Evolutionary conservation across 2,888 invertebrate species (phyloP), one percentile per base, ranked within the genome.

Genomic region (Hecatera dysodea): DNA sequence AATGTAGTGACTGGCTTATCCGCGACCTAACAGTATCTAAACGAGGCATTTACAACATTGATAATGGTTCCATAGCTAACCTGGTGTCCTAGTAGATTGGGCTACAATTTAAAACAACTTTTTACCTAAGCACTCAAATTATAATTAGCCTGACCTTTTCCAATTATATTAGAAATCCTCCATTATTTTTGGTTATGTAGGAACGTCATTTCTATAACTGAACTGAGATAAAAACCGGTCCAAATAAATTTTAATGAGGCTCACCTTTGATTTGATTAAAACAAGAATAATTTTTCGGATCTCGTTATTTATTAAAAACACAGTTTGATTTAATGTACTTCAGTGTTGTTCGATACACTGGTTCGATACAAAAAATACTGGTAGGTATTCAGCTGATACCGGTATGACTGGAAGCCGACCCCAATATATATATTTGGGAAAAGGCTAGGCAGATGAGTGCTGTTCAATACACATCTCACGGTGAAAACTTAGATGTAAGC

Each of bases 61-160:
- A 50, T 44, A 67, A 59, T 12, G 53, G 27, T 57, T 29, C 33
- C 52, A 19, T 24, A 42, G 27, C 19, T 75, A 60, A 67, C 33
- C 33, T 33, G 17, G 15, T 39, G n/a, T 33, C n/a, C n/a, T 42
- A 24, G 4, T 24, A 39, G n/a, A 12, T 11, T 24, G n/a, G 33
- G 29, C 22, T 44, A 42, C 27, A 60, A 50, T 60, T 42, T 55
- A 50, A 73, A 75, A 48, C 11, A 60, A 56, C 33, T 67, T 44
- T 75, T 36, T 6, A 9, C 12, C 7, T 52, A 12, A 75, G 36
- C 68, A 60, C 48, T 76, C 17, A 11, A 61, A 61, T 24, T 64
- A 52, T 64, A 65, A 75, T 59, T 64, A 64, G 12, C 44, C 55
- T 12, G 39, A 75, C 59, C 48, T 60, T 59, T 75, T 60, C 59